Base-by-base conservation (phyloP, 2,113 vertebrate species). In the Lota lota region DNA sequence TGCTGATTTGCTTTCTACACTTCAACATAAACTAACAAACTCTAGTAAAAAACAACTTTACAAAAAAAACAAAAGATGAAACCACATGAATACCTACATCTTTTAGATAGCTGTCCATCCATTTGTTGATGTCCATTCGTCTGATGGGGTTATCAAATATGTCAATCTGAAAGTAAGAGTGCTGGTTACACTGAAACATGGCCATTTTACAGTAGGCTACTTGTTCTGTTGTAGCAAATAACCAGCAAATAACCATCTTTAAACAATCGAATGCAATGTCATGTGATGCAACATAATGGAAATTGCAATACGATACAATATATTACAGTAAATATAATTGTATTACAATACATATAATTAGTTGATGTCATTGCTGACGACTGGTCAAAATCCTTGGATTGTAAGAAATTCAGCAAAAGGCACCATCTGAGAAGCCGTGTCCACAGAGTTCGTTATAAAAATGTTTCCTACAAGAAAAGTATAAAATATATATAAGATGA, bases 71-170 rank as follows among this genome's bases (percentile, higher is more conserved):
- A 12, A 47, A 10, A 47, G 40, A 47, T 12, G 12, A 14, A 47
- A 40, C 11, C n/a, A 10, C 24, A 17, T 28, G 17, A 12, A 63
- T 11, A 94, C 94, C 91, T 91, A 96, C 96, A 90, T 97, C 93
- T 87, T 91, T 91, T 59, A 96, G 87, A 84, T 94, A 94, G 67
- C 87, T 90, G 80, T 97, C 94, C 91, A 93, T 94, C 94, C 94
- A 96, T 62, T 92, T 94, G 84, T 93, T 95, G 82, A 94, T 92
- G 79, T 96, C 94, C 84, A 94, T 92, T 60, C 91, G 85, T 87
- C 93, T 91, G 53, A 95, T 77, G 0, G 92, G 88, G 70, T 91
- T 91, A 64, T 96, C 94, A 87, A 94, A 93, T 75, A 94, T 87
- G 79, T 95, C 95, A 79, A 93, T 94, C 95, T 97, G 87, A 47